Percentiles rank a stretch among this genome's conserved stretches.
phyloP scores from a whole-genome alignment of 2,113 vertebrate genomes.

The Grallaria varia region DNA sequence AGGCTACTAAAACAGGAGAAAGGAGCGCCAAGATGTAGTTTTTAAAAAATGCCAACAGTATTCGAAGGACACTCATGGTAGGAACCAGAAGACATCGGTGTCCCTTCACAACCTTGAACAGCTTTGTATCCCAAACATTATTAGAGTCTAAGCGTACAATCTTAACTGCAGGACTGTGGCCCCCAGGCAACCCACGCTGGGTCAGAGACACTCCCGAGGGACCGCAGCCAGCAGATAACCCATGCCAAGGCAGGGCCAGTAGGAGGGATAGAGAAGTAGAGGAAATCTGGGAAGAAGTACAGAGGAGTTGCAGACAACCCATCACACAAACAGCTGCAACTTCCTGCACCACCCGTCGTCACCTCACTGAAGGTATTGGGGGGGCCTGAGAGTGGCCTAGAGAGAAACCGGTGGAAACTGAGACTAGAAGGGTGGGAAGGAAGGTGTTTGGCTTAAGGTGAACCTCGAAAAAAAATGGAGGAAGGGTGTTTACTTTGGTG shows the following conservation, averaged over 20 bases:
- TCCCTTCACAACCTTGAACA: background rate
- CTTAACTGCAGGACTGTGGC: background rate
- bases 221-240: background rate
- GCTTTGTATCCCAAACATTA: background rate
- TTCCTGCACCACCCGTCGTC: background rate
- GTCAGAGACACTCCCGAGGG: background rate
- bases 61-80: background rate
- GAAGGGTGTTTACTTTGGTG: background rate
- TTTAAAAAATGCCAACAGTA: background rate
- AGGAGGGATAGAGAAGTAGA: background rate
- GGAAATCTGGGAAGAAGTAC: background rate
- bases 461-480: background rate
- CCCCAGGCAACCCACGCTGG: background rate
- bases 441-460: background rate
- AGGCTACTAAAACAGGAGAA: background rate
- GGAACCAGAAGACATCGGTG: background rate
- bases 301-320: background rate
- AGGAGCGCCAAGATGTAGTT: background rate
- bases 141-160: background rate
- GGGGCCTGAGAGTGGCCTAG: background rate
- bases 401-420: background rate
- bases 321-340: background rate
- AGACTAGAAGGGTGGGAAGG: background rate
- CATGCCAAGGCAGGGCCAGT: background rate
- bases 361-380: background rate